These are phyloP conservation scores for Caradrina kadenii DNA, from an alignment of 2,888 invertebrate species.

Conservation along the genomic window DNA sequence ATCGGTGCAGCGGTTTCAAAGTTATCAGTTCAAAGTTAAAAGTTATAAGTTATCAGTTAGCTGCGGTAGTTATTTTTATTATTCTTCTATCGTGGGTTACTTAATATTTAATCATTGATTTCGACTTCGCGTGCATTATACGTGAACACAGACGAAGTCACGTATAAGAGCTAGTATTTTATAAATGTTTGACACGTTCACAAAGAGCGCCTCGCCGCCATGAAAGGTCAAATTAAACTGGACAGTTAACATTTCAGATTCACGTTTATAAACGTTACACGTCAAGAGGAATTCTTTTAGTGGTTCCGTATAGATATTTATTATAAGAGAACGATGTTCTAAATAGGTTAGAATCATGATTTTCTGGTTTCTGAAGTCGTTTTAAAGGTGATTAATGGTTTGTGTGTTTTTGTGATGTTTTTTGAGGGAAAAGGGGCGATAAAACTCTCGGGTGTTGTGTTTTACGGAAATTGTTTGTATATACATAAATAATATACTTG, in stretches of 20 bases:
- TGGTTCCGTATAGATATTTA: slow-evolving; percentile 60
- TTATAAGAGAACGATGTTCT: slow-evolving; percentile 42
- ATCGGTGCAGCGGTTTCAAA: too few relatives aligned
- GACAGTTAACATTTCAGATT: slow-evolving; percentile 17
- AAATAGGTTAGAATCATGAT: slow-evolving; percentile 38
- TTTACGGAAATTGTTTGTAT: slow-evolving; percentile 6
- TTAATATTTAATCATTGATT: too few relatives aligned
- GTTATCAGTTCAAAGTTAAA: too few relatives aligned
- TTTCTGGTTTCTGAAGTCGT: slow-evolving; percentile 13
- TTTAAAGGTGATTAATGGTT: slow-evolving; percentile 34
- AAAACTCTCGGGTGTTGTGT: background rate
- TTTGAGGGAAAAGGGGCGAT: slow-evolving; percentile 2
- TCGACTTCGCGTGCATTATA: too few relatives aligned
- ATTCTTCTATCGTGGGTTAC: too few relatives aligned
- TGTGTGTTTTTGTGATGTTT: slow-evolving; percentile 22
- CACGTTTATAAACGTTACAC: slow-evolving; percentile 27
- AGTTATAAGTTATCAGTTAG: too few relatives aligned
- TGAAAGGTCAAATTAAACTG: slow-evolving; percentile 20
- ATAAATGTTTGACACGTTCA: background rate
- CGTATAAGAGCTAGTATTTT: background rate
- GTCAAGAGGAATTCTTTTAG: slow-evolving; percentile 34
- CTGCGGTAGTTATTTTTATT: too few relatives aligned
- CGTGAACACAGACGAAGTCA: too few relatives aligned
- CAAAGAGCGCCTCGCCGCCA: background rate
- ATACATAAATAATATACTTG: background rate